Conservation (phyloP, 2,113 vertebrate genomes). For the Orientallactaga bullata region DNA sequence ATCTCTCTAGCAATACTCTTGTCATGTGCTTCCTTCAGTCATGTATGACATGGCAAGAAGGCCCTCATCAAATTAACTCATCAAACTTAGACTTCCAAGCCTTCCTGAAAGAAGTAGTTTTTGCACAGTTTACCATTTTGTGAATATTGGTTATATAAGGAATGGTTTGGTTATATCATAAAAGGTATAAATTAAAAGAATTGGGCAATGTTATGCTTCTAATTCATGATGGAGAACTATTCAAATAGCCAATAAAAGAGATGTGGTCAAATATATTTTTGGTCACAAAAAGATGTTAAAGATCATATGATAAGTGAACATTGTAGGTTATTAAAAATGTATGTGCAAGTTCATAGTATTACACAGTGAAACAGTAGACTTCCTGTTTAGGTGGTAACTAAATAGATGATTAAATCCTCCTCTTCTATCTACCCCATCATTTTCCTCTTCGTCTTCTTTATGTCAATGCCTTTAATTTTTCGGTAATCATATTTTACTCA, state of each 20-base stretch:
- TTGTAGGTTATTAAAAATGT: neutral
- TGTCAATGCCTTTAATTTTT: neutral
- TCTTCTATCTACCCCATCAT: neutral
- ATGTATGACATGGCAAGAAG: neutral
- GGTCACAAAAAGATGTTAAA: neutral
- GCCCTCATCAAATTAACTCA: neutral
- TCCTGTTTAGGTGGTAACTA: neutral
- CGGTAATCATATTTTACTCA: neutral
- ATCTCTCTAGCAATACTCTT: neutral
- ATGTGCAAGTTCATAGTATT: neutral
- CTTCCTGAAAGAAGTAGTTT: neutral
- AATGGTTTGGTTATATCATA: neutral
- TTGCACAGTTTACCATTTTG: neutral
- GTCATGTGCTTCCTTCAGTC: too few relatives aligned
- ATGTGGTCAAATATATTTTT: neutral
- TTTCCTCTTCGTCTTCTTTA: neutral
- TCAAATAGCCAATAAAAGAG: neutral
- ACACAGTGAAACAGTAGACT: neutral
- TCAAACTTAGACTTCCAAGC: too few relatives aligned
- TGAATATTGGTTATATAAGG: neutral
- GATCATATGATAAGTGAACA: neutral
- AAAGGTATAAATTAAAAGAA: neutral
- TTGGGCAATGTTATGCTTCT: neutral
- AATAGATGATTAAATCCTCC: neutral
- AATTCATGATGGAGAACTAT: neutral